Base-by-base conservation (phyloP, 30 jellyfish, hydroid and myxozoan species). In the Rhopilema esculentum region DNA sequence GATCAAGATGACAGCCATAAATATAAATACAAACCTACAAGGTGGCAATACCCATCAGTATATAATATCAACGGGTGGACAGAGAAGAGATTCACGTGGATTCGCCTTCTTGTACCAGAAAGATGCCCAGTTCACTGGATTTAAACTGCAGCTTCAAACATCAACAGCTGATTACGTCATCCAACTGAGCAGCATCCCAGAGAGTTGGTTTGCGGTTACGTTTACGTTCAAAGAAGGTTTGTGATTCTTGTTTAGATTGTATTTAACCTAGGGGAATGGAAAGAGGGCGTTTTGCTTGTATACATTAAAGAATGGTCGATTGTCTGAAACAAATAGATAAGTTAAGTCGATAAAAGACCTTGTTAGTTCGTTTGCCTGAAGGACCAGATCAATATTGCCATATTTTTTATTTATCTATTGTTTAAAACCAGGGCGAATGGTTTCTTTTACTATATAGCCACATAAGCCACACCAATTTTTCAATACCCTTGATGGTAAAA, bases 61-160 rank as follows among this genome's bases (percentile, higher is more conserved):
- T 57, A 75, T 93, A 28, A 79, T 88, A 25, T 88, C 98, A 8
- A 93, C 96, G 80, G 98, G 98, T 25, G 98, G 98, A 30, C 98
- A 93, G 82, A 88, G 94, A 63, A 66, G 91, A 32, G 98, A 93
- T 48, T 93, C 98, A 1, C 88, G 97, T 33, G 98, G 98, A 22
- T 93, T 88, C 66, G 98, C 98, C 18, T 88, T 93, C 52, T 76
- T 93, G 69, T 93, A 93, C 65, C 98, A 89, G 74, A 89, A 88
- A 77, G 98, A 89, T 72, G 93, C 95, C 25, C 80, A 81, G 24
- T 87, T 74, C 72, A 82, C 91, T 62, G 98, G 98, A 17, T 88
- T 93, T 75, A 89, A 93, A 67, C 79, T 93, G n/a, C 98, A 93
- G 52, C 94, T 93, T 16, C 98, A 93, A 67, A 89, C 97, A 66